Evolutionary conservation across 35 echinoderm and acorn worm species (phyloP).

Genomic region (Chiridota heheva): DNA sequence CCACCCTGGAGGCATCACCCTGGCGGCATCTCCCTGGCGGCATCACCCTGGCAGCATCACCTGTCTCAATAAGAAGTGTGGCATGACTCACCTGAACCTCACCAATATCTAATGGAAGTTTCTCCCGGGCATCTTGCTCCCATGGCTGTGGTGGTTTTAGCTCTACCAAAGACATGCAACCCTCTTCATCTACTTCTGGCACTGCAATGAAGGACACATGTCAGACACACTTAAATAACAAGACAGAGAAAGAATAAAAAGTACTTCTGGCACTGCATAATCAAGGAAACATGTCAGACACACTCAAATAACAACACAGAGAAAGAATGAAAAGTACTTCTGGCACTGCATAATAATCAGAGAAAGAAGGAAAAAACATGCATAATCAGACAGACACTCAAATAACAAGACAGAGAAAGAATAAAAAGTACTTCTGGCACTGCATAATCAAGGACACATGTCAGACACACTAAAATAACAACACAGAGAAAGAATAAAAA

Average conservation of each 20-base stretch:
- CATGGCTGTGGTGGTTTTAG: slow-evolving; percentile 91
- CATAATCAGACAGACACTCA: not conserved
- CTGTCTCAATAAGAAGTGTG: not conserved
- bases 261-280: not conserved
- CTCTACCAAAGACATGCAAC: slow-evolving; percentile 63
- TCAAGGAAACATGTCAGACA: too few species aligned
- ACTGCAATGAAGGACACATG: slow-evolving; percentile 31
- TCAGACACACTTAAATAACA: not conserved
- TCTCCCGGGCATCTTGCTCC: slow-evolving; percentile 61
- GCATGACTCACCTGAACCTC: slow-evolving; percentile 80
- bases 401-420: too few species aligned
- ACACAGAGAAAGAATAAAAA: not conserved
- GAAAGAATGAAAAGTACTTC: not conserved
- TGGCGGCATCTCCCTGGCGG: too few species aligned
- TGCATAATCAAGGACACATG: not conserved
- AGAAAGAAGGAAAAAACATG: too few species aligned
- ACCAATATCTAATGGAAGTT: slow-evolving; percentile 48
- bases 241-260: not conserved
- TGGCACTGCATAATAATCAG: too few species aligned
- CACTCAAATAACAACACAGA: too few species aligned
- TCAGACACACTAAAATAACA: too few species aligned
- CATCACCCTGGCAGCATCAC: not conserved
- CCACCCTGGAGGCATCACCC: too few species aligned
- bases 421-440: not conserved
- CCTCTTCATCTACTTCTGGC: slow-evolving; percentile 79